A percentile compares a stretch with the other conserved stretches of the same genome.
Evolutionary conservation across 2,888 invertebrate genomes (phyloP).

Genomic region (Aphodius sticticus): DNA sequence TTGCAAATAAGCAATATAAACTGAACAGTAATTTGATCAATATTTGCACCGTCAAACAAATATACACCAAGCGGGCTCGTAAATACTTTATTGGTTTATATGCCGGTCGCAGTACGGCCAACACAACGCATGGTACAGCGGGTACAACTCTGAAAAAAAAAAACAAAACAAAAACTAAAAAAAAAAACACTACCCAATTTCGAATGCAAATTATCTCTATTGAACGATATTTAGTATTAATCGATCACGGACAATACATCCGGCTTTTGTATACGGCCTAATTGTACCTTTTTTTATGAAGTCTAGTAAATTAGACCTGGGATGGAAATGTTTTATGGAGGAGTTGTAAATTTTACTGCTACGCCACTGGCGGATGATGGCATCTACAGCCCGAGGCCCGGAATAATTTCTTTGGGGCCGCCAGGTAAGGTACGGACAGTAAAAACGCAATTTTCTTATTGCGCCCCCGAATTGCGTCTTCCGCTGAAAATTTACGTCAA

Average conservation of each 20-base stretch:
- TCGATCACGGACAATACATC: not conserved
- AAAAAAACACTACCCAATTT: not conserved
- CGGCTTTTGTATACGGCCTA: not conserved
- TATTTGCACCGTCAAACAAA: not conserved
- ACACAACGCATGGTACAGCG: not conserved
- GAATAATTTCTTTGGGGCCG: not conserved
- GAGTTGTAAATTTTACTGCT: not conserved
- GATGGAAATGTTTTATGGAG: constrained; percentile 4
- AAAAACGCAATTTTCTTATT: constrained; percentile 4
- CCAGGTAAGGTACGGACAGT: not conserved
- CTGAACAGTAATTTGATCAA: not conserved
- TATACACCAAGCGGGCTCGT: not conserved
- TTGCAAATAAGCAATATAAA: not conserved
- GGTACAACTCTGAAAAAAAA: too few species aligned
- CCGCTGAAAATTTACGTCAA: not conserved
- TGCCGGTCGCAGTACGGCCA: not conserved
- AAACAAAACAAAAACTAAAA: too few species aligned
- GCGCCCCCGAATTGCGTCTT: not conserved
- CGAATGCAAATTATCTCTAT: not conserved
- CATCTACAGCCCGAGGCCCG: not conserved
- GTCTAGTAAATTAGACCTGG: not conserved
- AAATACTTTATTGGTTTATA: not conserved
- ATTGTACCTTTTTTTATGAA: not conserved
- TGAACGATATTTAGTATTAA: not conserved
- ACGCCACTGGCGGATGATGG: not conserved